phyloP scores from a whole-genome alignment of 2,113 vertebrate species.

The Nibea albiflora region DNA sequence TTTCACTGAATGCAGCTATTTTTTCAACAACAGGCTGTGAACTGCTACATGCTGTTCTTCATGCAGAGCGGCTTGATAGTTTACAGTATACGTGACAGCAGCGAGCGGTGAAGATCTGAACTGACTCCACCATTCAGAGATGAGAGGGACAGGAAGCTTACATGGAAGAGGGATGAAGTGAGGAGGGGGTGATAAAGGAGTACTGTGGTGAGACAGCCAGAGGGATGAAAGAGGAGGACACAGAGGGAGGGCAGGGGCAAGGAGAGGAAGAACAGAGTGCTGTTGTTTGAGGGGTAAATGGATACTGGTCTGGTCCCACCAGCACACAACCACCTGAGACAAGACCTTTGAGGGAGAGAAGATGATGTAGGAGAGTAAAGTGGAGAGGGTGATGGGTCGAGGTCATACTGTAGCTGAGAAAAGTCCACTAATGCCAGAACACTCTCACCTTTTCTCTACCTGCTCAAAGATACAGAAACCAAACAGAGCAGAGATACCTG shows the following conservation, averaged over 20 bases:
- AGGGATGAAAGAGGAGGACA: conserved; percentile 45
- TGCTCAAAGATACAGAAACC: background rate
- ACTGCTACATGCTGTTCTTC: background rate
- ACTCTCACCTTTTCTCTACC: background rate
- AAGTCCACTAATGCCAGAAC: background rate
- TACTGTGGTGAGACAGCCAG: conserved; percentile 37
- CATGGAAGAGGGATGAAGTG: background rate
- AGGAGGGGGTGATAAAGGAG: background rate
- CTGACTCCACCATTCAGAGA: background rate
- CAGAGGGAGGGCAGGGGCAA: background rate
- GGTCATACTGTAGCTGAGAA: background rate
- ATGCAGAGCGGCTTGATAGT: background rate
- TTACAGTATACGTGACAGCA: background rate
- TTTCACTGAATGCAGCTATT: background rate
- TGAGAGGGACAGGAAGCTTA: background rate
- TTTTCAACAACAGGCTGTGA: background rate
- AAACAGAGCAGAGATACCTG: background rate
- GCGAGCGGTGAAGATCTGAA: background rate
- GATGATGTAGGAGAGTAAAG: background rate
- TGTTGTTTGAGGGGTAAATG: conserved; percentile 65
- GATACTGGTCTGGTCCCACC: conserved; percentile 51
- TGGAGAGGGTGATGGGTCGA: background rate
- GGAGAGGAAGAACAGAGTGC: conserved; percentile 51
- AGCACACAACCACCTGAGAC: conserved; percentile 42
- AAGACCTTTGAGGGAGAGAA: background rate